These are phyloP conservation scores for Leucoma salicis DNA, from an alignment of 2,888 invertebrate species.

Conservation along the genomic window DNA sequence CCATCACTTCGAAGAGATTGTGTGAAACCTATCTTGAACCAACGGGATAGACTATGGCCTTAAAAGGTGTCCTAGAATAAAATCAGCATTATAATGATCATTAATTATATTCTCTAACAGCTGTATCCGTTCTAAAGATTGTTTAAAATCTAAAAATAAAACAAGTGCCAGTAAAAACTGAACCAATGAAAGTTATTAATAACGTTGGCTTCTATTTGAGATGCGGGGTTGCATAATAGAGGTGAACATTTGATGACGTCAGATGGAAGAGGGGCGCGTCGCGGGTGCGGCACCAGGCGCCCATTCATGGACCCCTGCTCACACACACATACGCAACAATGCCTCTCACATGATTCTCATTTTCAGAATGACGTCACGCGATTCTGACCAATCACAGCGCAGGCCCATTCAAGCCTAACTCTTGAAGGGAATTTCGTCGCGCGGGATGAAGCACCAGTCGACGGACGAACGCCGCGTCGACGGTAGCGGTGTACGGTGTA, in stretches of 20 bases:
- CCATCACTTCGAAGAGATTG: no score
- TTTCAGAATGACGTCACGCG: slow-evolving; percentile 87
- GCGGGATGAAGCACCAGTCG: slow-evolving; percentile 74
- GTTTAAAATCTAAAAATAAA: neutral
- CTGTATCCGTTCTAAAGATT: no score
- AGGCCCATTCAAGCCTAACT: slow-evolving; percentile 87
- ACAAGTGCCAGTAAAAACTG: slow-evolving; percentile 3
- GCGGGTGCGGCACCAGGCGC: slow-evolving; percentile 65
- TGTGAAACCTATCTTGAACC: no score
- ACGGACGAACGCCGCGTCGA: slow-evolving; percentile 57
- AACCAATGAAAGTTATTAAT: slow-evolving; percentile 54
- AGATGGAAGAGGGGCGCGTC: slow-evolving; percentile 57
- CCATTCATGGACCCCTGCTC: slow-evolving; percentile 63
- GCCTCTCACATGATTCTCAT: slow-evolving; percentile 81
- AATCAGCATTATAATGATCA: no score
- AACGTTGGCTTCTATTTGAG: slow-evolving; percentile 52
- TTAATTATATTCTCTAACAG: no score
- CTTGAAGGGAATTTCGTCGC: slow-evolving; percentile 81
- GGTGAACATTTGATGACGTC: slow-evolving; percentile 64
- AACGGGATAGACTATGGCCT: no score
- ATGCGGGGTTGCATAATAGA: slow-evolving; percentile 66
- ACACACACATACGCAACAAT: slow-evolving; percentile 49
- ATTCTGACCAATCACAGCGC: slow-evolving; percentile 81
- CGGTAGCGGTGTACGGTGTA: slow-evolving; percentile 31
- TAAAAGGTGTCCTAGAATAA: no score